Percentiles rank a stretch among this genome's conserved stretches.
Evolutionary conservation across 1,140 invertebrate genomes (phyloP).

Genomic region (Nomia melanderi): DNA sequence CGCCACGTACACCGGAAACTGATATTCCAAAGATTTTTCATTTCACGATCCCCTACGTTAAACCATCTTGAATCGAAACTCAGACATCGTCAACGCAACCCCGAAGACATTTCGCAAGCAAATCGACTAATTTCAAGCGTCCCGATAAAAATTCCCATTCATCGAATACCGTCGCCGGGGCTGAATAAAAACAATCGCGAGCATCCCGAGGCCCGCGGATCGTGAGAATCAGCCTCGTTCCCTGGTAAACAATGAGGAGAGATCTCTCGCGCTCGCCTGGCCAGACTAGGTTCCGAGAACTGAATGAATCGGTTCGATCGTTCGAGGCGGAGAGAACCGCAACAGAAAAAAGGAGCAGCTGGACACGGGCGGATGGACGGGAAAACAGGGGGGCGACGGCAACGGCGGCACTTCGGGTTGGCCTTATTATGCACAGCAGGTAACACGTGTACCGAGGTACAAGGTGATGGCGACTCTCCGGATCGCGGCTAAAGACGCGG

Average conservation of each 20-base stretch:
- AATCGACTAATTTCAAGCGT: no score
- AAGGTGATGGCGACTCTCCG: slow-evolving; percentile 41
- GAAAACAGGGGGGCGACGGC: background rate
- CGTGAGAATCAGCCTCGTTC: slow-evolving; percentile 16
- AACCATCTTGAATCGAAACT: no score
- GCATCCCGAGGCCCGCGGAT: background rate
- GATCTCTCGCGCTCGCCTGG: slow-evolving; percentile 2
- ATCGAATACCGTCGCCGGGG: background rate
- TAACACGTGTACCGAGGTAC: slow-evolving; percentile 62
- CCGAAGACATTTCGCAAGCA: no score
- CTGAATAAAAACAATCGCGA: background rate
- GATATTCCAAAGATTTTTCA: no score
- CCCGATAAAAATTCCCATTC: slow-evolving; percentile 6
- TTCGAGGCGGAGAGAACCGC: background rate
- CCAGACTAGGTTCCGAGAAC: slow-evolving; percentile 45
- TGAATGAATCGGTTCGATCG: slow-evolving; percentile 48
- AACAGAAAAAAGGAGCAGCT: background rate
- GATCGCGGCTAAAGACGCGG: no score
- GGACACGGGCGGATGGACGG: slow-evolving; percentile 4
- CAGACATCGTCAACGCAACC: no score
- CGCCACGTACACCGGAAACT: no score
- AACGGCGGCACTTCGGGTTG: background rate
- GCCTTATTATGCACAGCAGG: slow-evolving; percentile 61
- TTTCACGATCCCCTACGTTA: no score
- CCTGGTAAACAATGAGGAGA: slow-evolving; percentile 16